phyloP scores from a whole-genome alignment of 2,888 invertebrate species.

The Imbricaverruca yamaguchii region DNA sequence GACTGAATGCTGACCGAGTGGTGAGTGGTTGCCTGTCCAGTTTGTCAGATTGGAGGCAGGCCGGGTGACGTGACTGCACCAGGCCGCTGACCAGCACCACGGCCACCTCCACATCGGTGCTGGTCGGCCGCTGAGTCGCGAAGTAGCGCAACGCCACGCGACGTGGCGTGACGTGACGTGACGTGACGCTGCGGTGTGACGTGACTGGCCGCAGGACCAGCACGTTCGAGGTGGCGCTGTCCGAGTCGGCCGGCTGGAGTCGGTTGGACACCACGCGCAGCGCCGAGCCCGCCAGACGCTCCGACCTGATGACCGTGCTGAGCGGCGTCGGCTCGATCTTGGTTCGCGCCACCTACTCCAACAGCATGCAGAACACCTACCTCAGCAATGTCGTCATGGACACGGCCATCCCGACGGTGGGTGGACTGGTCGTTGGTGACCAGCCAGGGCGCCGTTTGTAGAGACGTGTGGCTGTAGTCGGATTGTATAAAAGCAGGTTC shows the following conservation, averaged over 20 bases:
- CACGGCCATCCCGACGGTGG: constrained; percentile 54
- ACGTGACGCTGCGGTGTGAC: too few species aligned
- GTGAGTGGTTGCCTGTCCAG: too few species aligned
- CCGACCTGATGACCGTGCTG: constrained; percentile 70
- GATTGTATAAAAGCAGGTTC: too few species aligned
- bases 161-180: too few species aligned
- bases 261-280: constrained; percentile 26
- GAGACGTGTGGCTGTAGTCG: not conserved
- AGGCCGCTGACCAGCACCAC: too few species aligned
- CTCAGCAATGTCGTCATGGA: constrained; percentile 70
- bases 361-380: constrained; percentile 36
- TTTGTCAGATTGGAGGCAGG: too few species aligned
- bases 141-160: too few species aligned
- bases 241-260: not conserved
- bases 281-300: constrained; percentile 52
- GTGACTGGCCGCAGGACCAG: not conserved
- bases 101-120: too few species aligned
- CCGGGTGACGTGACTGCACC: too few species aligned
- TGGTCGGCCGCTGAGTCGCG: too few species aligned
- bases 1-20: too few species aligned
- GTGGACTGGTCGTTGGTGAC: not conserved
- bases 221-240: constrained; percentile 20
- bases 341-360: constrained; percentile 61
- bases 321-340: constrained; percentile 73
- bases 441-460: too few species aligned